Evolutionary conservation across 2,888 invertebrate genomes (phyloP).

Genomic region (Melinopterus prodromus): DNA sequence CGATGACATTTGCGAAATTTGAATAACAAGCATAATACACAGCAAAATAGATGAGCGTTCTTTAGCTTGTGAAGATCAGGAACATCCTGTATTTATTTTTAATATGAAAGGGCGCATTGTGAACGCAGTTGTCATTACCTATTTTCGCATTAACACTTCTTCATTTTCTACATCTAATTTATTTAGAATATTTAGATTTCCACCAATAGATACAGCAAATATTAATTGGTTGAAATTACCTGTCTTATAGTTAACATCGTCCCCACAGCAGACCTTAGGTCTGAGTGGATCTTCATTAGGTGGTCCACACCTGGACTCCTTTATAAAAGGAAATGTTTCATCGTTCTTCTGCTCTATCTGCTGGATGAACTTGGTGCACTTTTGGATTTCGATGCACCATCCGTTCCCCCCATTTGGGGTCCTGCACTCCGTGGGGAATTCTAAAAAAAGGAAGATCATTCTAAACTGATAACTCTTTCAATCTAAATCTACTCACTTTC

Average conservation of each 20-base stretch:
- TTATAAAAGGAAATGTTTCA: constrained; percentile 48
- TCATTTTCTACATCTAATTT: too few species aligned
- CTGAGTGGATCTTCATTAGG: constrained; percentile 44
- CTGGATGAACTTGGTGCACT: constrained; percentile 57
- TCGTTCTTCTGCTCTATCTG: constrained; percentile 48
- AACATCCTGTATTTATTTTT: too few species aligned
- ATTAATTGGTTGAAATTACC: constrained; percentile 5
- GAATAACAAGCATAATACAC: too few species aligned
- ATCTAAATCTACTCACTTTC: constrained; percentile 7
- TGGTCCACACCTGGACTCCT: constrained; percentile 51
- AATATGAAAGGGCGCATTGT: too few species aligned
- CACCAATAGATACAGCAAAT: not conserved
- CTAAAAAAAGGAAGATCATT: constrained; percentile 41
- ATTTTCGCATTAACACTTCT: too few species aligned
- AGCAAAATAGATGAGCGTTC: too few species aligned
- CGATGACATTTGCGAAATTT: too few species aligned
- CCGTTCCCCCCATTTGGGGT: constrained; percentile 58
- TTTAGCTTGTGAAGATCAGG: too few species aligned
- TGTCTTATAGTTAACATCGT: constrained; percentile 19
- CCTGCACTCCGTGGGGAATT: constrained; percentile 55
- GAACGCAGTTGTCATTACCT: too few species aligned
- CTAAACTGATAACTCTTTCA: not conserved
- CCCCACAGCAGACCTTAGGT: constrained; percentile 56
- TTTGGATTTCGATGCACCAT: constrained; percentile 58
- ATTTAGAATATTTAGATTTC: too few species aligned